These are phyloP conservation scores for Cynocephalus volans DNA, from an alignment of 2,113 vertebrate genomes.

Conservation along the genomic window DNA sequence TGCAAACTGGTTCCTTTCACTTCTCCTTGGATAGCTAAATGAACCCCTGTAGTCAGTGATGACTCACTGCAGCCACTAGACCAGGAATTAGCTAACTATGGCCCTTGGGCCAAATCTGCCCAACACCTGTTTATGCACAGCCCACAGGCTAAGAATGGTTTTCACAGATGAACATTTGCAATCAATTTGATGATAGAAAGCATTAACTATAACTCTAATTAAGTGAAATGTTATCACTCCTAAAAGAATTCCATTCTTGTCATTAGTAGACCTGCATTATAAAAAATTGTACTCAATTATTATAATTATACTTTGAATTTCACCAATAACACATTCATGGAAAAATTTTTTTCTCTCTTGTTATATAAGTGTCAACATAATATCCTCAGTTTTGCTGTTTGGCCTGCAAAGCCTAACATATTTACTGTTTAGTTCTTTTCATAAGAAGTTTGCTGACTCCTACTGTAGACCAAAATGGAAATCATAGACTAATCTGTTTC, in stretches of 20 bases:
- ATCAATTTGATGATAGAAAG: not conserved
- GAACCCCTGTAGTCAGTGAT: not conserved
- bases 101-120: not conserved
- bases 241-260: constrained; percentile 29
- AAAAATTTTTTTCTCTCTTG: not conserved
- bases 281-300: not conserved
- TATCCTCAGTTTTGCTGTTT: constrained; percentile 14
- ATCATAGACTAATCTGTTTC: not conserved
- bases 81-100: not conserved
- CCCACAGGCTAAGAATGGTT: not conserved
- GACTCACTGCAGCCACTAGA: not conserved
- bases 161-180: constrained; percentile 19
- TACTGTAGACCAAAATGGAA: not conserved
- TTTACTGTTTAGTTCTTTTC: not conserved
- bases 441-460: not conserved
- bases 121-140: not conserved
- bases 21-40: not conserved
- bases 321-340: not conserved
- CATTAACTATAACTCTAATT: not conserved
- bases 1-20: not conserved
- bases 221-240: not conserved
- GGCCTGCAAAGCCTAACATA: not conserved
- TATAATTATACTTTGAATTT: constrained; percentile 39
- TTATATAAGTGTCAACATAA: not conserved
- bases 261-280: not conserved